These are phyloP conservation scores for Porites cylindrica DNA, from an alignment of 92 coral and sea anemone species.

Conservation along the genomic window DNA sequence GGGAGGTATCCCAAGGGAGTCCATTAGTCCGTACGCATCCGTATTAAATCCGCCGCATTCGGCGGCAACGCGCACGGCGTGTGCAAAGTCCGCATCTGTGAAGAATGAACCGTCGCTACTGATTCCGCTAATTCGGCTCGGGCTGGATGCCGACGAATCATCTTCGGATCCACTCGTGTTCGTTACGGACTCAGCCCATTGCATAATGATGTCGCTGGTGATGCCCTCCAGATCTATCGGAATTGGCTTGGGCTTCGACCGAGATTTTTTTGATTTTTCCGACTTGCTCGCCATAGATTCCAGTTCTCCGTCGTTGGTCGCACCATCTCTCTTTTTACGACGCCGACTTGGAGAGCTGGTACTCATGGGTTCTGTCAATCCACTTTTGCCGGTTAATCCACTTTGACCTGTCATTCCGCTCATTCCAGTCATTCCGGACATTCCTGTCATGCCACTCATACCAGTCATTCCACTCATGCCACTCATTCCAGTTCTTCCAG, in stretches of 20 bases:
- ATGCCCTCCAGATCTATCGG: constrained; percentile 99
- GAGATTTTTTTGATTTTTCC: constrained; percentile 76
- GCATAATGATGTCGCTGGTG: constrained; percentile 99
- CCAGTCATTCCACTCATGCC: constrained; percentile 87
- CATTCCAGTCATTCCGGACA: constrained; percentile 78
- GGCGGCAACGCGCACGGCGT: constrained; percentile 97
- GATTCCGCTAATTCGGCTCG: constrained; percentile 87
- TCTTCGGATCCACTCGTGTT: constrained; percentile 99
- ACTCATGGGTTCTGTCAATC: constrained; percentile 58
- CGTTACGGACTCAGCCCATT: constrained; percentile 99
- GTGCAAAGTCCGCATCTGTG: constrained; percentile 98
- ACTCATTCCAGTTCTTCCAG: constrained; percentile 87
- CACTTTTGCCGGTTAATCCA: constrained; percentile 83
- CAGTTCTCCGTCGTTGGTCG: constrained; percentile 14
- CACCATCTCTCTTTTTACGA: not conserved
- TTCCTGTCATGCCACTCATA: constrained; percentile 83
- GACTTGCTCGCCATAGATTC: constrained; percentile 76
- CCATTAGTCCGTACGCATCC: constrained; percentile 97
- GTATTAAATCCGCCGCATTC: constrained; percentile 99
- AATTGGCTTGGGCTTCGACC: constrained; percentile 79
- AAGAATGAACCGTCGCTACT: constrained; percentile 98
- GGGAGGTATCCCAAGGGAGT: constrained; percentile 95
- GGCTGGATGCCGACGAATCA: constrained; percentile 96
- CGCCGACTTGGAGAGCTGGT: constrained; percentile 20
- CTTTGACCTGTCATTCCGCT: constrained; percentile 78